A percentile compares a stretch with the other conserved stretches of the same genome.
Evolutionary conservation across 2,113 vertebrate species (phyloP).

Genomic region (Brachypodius melanocephalos): DNA sequence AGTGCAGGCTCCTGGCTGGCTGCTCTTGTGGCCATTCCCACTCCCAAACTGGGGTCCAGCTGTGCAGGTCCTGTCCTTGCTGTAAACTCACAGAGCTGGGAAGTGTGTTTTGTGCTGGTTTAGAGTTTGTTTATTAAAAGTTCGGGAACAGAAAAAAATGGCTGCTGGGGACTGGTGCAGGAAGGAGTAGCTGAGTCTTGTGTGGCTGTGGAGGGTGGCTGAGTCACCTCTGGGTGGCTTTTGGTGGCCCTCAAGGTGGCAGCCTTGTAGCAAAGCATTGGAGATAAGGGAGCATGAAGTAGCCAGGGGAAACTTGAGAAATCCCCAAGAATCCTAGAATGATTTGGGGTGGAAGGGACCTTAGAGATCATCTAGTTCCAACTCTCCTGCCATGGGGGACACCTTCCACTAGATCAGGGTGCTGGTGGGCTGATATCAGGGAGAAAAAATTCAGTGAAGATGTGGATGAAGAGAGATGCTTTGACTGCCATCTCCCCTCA

Average conservation of each 20-base stretch:
- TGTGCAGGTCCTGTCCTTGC: rapidly evolving
- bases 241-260: background rate
- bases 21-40: background rate
- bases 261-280: background rate
- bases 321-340: background rate
- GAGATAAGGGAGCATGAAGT: background rate
- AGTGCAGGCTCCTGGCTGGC: background rate
- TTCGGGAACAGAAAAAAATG: background rate
- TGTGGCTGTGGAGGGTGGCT: background rate
- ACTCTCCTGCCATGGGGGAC: background rate
- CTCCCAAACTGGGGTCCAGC: background rate
- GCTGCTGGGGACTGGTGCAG: background rate
- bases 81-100: background rate
- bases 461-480: background rate
- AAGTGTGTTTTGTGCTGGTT: background rate
- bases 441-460: background rate
- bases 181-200: background rate
- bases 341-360: background rate
- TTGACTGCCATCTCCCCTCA: background rate
- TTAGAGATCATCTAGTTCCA: background rate
- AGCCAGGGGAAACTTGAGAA: background rate
- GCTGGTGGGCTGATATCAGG: background rate
- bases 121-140: background rate
- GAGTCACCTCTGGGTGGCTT: background rate
- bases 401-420: background rate